Conservation (phyloP, 30 jellyfish, hydroid and myxozoan species). For the Hydra vulgaris region DNA sequence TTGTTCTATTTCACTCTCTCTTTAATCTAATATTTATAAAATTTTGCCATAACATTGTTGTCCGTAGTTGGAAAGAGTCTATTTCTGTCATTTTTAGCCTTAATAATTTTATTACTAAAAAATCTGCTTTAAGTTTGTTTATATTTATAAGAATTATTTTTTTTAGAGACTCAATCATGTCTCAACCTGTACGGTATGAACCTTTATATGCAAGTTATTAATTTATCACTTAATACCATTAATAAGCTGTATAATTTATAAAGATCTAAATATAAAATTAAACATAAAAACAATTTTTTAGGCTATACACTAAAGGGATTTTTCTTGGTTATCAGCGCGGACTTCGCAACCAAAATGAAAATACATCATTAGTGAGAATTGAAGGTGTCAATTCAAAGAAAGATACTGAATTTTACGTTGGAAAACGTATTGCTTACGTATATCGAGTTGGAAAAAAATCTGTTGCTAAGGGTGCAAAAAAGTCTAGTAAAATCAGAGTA, state of each 20-base stretch:
- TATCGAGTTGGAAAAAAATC: constrained; percentile 66
- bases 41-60: too few relatives aligned
- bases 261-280: too few relatives aligned
- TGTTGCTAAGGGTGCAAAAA: constrained; percentile 61
- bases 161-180: constrained; percentile 26
- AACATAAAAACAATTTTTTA: too few relatives aligned
- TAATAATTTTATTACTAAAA: too few relatives aligned
- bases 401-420: constrained; percentile 75
- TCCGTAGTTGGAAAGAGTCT: too few relatives aligned
- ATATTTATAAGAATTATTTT: not conserved
- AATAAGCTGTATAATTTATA: too few relatives aligned
- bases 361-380: constrained; percentile 58
- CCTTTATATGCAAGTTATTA: too few relatives aligned
- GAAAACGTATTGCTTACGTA: constrained; percentile 81
- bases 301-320: constrained; percentile 78
- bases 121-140: too few relatives aligned
- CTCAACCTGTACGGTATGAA: constrained; percentile 48
- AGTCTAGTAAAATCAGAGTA: constrained; percentile 67
- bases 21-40: too few relatives aligned
- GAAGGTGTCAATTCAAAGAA: constrained; percentile 68
- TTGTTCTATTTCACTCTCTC: not conserved
- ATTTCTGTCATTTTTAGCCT: too few relatives aligned
- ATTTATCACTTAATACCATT: too few relatives aligned
- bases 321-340: constrained; percentile 92
- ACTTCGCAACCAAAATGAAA: constrained; percentile 78